Conservation (phyloP, 2,113 vertebrate species). For the Beaufortia kweichowensis region DNA sequence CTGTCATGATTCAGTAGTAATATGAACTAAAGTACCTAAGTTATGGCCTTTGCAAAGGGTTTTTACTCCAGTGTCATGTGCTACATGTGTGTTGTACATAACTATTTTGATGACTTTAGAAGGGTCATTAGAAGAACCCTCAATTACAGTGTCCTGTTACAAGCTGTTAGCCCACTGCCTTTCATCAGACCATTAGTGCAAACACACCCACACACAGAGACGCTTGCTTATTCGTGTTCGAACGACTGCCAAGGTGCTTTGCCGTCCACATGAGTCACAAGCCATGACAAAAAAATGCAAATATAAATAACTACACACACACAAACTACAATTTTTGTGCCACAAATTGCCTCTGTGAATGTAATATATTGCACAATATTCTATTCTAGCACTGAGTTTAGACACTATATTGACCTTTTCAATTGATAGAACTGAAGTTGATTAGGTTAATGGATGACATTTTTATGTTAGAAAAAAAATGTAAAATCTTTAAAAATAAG, state of each 20-base stretch:
- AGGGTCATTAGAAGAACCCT: neutral
- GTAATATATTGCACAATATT: no score
- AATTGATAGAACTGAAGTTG: no score
- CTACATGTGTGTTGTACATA: neutral
- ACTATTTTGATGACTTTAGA: neutral
- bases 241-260: neutral
- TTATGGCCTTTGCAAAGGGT: neutral
- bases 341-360: no score
- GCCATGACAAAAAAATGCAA: no score
- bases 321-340: no score
- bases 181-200: neutral
- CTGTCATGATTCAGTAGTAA: neutral
- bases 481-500: neutral
- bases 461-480: neutral
- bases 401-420: no score
- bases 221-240: neutral
- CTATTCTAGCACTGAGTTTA: no score
- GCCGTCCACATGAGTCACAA: neutral
- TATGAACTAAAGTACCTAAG: neutral
- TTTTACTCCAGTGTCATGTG: neutral
- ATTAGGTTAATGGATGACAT: no score
- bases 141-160: neutral
- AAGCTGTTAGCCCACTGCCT: neutral
- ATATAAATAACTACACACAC: no score
- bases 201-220: constrained; percentile 5